phyloP scores from a whole-genome alignment of 2,888 invertebrate species.

The Electrophaes corylata region DNA sequence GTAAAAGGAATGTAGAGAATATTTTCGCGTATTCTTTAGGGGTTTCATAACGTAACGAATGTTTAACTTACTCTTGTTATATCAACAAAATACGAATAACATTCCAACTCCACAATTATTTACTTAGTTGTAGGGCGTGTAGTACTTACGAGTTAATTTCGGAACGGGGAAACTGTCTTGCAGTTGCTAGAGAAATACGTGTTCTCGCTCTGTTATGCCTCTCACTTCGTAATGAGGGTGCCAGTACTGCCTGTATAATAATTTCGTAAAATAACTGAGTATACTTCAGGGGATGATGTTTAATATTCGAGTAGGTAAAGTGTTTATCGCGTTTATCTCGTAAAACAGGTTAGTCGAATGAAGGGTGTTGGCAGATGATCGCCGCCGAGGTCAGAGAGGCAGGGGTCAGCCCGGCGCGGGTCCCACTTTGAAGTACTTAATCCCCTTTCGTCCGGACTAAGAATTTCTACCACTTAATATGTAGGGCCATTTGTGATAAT shows the following conservation, averaged over 20 bases:
- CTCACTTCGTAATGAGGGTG: conserved; percentile 50
- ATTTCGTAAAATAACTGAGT: conserved; percentile 56
- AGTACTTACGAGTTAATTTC: conserved; percentile 48
- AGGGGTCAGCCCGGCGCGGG: conserved; percentile 69
- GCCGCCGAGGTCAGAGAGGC: conserved; percentile 71
- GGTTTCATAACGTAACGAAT: conserved; percentile 18
- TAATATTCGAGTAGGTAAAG: conserved; percentile 62
- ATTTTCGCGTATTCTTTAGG: conserved; percentile 18
- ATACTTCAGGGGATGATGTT: conserved; percentile 55
- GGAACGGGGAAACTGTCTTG: conserved; percentile 53
- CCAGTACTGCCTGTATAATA: conserved; percentile 44
- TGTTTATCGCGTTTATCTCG: conserved; percentile 66
- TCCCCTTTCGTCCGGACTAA: conserved; percentile 58
- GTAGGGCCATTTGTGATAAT: conserved; percentile 51
- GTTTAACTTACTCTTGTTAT: conserved; percentile 9
- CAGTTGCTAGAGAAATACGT: conserved; percentile 47
- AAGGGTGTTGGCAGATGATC: conserved; percentile 69
- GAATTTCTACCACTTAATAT: conserved; percentile 51
- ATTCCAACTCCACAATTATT: conserved; percentile 31
- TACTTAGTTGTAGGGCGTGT: conserved; percentile 32
- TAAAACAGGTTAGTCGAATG: conserved; percentile 74
- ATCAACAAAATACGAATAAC: conserved; percentile 16
- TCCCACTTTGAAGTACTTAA: conserved; percentile 62
- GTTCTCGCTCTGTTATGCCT: conserved; percentile 48
- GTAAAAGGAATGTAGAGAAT: conserved; percentile 17